A percentile compares a stretch with the other conserved stretches of the same genome.
Conservation (phyloP, 2,888 invertebrate species). For the Exephanes ischioxanthus region DNA sequence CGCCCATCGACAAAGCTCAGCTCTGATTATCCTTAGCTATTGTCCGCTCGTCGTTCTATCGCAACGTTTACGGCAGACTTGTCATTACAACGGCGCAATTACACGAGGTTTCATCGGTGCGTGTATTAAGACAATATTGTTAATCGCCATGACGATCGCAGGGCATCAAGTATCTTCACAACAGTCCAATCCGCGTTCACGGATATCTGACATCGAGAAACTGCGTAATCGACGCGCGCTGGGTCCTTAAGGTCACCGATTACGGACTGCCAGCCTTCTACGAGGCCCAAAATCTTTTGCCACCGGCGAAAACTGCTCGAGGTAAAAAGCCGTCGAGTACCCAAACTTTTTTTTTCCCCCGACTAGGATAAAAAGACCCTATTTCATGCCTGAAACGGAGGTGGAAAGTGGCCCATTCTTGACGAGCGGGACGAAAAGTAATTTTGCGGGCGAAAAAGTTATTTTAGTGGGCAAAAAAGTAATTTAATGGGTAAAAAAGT, state of each 20-base stretch:
- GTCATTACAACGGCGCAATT: not conserved
- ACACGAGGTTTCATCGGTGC: not conserved
- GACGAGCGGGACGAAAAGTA: no score
- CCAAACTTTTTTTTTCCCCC: not conserved
- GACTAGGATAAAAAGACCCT: no score
- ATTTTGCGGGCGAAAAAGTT: no score
- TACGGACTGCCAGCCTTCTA: constrained; percentile 93
- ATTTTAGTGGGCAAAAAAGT: no score
- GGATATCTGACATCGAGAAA: constrained; percentile 95
- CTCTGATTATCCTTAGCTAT: not conserved
- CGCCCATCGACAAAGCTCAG: not conserved
- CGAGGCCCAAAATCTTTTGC: constrained; percentile 90
- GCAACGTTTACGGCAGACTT: not conserved
- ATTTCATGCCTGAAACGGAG: no score
- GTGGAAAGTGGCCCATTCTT: no score
- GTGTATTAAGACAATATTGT: not conserved
- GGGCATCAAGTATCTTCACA: constrained; percentile 97
- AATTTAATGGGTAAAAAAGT: no score
- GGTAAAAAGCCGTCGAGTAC: constrained; percentile 85
- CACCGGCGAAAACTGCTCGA: constrained; percentile 88
- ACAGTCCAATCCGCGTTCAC: constrained; percentile 93
- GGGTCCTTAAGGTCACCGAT: constrained; percentile 98
- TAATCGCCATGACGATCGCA: constrained; percentile 78
- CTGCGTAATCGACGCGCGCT: constrained; percentile 97
- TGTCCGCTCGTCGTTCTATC: not conserved